Conservation (phyloP, 2,113 vertebrate species). For the Mastomys natalensis region DNA sequence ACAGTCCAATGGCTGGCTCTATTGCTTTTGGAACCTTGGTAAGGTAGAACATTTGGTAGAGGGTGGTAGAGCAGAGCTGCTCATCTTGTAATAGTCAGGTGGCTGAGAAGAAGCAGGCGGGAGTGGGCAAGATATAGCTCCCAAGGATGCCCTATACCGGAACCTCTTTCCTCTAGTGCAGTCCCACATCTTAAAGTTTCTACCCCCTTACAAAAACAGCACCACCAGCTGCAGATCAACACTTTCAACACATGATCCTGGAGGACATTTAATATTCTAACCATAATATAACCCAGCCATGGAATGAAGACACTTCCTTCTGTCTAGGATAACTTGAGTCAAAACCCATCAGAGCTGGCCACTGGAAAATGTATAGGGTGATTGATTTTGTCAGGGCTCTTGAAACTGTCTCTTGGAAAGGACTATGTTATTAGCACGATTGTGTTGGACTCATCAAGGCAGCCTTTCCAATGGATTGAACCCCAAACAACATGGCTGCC, state of each 20-base stretch:
- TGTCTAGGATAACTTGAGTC: not conserved
- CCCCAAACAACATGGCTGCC: no score
- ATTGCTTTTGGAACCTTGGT: not conserved
- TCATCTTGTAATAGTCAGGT: not conserved
- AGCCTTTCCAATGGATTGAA: not conserved
- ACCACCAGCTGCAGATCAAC: not conserved
- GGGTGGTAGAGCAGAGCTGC: not conserved
- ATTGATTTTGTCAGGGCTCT: not conserved
- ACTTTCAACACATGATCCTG: not conserved
- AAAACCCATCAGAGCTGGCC: not conserved
- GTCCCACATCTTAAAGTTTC: not conserved
- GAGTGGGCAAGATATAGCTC: not conserved
- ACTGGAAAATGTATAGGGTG: not conserved
- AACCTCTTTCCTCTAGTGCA: not conserved
- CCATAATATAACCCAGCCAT: not conserved
- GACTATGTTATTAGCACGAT: accelerated
- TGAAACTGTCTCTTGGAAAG: not conserved
- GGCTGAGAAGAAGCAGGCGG: not conserved
- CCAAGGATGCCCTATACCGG: not conserved
- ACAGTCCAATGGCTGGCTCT: not conserved
- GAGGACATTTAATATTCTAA: not conserved
- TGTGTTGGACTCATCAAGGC: not conserved
- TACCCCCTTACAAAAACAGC: not conserved
- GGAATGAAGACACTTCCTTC: not conserved
- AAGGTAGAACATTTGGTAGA: not conserved